Evolutionary conservation across 2,113 vertebrate genomes (phyloP), one percentile per base, ranked within the genome.

Genomic region (Clarias macrocephalus): DNA sequence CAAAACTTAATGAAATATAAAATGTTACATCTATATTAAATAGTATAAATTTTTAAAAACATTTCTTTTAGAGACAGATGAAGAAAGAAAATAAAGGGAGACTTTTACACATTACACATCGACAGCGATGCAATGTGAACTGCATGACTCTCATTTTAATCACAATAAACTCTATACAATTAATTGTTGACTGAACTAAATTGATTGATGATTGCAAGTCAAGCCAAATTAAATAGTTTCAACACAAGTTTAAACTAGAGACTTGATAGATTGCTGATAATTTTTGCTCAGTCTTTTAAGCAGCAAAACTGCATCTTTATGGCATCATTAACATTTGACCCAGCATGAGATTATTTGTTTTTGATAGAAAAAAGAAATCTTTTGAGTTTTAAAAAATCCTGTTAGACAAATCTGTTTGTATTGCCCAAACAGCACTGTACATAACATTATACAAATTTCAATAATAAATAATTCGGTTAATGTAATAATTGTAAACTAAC

Each of bases 191-290:
- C 76, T 16, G 21, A 56, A 77, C 8, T 77, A 2, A 77, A 77
- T 56, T 56, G 75, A 77, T 25, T 59, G n/a, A 33, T 80, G 79
- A 81, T 59, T 62, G 57, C 12, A 23, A 21, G 3, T 62, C 33
- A 62, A 15, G 33, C 5, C 13, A 81, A 16, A 37, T 81, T 42
- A 81, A 80, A 80, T 80, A 80, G 60, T 80, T 80, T 18, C 19
- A 80, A 33, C 10, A 33, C 28, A 60, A 60, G 79, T 25, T 62
- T 25, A 81, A 81, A 80, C 9, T 80, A 5, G 28, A 62, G 57
- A 37, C 57, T 12, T 62, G 30, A 81, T 60, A 62, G 30, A 81
- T 62, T 42, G 30, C 62, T 62, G 79, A 13, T 80, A 4, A 37
- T 80, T 62, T 81, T 59, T 19, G 11, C 23, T 59, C 57, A 15